phyloP scores from a whole-genome alignment of 2,113 vertebrate genomes.

The Ariopsis seemanni region DNA sequence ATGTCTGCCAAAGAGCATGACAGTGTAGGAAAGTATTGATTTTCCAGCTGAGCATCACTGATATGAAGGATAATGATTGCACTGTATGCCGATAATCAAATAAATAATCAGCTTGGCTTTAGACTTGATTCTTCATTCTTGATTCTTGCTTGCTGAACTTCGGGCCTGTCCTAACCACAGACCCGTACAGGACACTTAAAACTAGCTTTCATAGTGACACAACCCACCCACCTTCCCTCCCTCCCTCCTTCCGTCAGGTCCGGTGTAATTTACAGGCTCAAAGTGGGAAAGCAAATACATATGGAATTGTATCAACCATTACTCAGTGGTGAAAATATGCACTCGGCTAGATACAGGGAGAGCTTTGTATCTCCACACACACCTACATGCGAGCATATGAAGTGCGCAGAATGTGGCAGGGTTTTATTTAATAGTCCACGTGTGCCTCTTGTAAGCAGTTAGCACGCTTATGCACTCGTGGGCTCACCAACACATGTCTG shows the following conservation, averaged over 20 bases:
- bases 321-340: constrained; percentile 50
- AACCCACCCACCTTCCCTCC: background rate
- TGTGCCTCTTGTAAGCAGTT: constrained; percentile 40
- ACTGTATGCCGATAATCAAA: constrained; percentile 6
- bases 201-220: constrained; percentile 25
- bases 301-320: constrained; percentile 58
- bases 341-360: constrained; percentile 15
- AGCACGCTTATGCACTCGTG: constrained; percentile 28
- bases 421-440: constrained; percentile 39
- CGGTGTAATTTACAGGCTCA: constrained; percentile 61
- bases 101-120: constrained; percentile 31
- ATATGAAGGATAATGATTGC: constrained; percentile 40
- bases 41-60: constrained; percentile 18
- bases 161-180: constrained; percentile 32
- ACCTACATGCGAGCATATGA: constrained; percentile 9
- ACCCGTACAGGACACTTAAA: constrained; percentile 16
- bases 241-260: constrained; percentile 23
- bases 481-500: constrained; percentile 31
- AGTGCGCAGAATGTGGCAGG: background rate
- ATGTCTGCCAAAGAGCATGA: constrained; percentile 39
- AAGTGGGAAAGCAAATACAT: constrained; percentile 57
- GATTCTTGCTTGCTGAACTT: background rate
- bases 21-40: constrained; percentile 38
- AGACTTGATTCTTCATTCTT: background rate
- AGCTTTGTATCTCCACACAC: constrained; percentile 58